These are phyloP conservation scores for Sebastolobus altivelis DNA, from an alignment of 2,797 vertebrate species.

Conservation along the genomic window DNA sequence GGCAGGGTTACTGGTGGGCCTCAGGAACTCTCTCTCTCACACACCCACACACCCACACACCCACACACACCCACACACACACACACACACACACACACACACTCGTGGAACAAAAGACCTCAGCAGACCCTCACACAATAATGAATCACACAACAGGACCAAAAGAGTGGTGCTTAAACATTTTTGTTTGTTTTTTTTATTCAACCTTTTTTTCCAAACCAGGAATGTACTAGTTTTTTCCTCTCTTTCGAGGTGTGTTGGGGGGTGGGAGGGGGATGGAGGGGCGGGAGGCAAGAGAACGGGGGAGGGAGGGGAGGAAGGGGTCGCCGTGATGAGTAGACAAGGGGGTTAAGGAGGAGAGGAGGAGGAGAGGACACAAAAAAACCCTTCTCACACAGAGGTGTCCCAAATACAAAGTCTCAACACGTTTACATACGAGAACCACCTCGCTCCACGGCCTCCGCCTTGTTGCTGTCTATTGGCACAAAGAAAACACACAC, in stretches of 20 bases:
- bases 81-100: constrained; percentile 3
- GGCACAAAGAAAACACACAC: constrained; percentile 82
- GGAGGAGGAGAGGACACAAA: constrained; percentile 70
- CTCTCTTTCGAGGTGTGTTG: constrained; percentile 82
- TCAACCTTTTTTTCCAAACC: constrained; percentile 88
- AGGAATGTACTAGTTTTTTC: constrained; percentile 89
- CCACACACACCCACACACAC: constrained; percentile 23
- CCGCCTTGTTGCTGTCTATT: constrained; percentile 74
- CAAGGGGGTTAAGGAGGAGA: constrained; percentile 51
- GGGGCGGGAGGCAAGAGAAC: not conserved
- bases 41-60: constrained; percentile 20
- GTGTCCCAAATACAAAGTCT: constrained; percentile 84
- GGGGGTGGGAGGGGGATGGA: not conserved
- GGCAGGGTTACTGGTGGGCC: constrained; percentile 59
- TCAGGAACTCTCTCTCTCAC: constrained; percentile 50
- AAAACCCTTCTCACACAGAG: constrained; percentile 77
- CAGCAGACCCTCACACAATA: constrained; percentile 56
- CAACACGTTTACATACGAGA: constrained; percentile 78
- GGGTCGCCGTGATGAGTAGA: constrained; percentile 66
- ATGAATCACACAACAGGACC: constrained; percentile 75
- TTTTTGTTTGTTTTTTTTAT: constrained; percentile 86
- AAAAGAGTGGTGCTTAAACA: constrained; percentile 84
- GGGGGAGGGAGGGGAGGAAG: constrained; percentile 12
- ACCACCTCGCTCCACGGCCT: constrained; percentile 70
- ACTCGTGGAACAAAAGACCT: constrained; percentile 47